phyloP scores from a whole-genome alignment of 2,797 vertebrate genomes.

The Pampus argenteus region DNA sequence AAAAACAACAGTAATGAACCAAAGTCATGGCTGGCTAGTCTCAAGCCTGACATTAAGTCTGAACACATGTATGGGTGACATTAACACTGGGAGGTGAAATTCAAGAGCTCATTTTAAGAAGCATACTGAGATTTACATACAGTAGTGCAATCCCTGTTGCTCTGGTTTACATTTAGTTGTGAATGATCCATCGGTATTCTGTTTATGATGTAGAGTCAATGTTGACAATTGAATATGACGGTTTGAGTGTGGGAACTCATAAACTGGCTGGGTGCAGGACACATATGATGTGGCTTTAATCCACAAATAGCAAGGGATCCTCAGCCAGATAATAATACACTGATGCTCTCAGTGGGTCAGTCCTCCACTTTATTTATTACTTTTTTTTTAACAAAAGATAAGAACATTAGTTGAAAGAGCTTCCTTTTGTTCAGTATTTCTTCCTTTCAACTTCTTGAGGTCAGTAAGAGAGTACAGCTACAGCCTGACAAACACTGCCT shows the following conservation, averaged over 20 bases:
- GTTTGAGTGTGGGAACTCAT: background rate
- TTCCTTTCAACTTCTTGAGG: background rate
- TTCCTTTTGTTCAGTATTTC: slow-evolving; percentile 6
- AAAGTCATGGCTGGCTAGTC: background rate
- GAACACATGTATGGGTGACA: background rate
- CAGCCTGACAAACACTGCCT: background rate
- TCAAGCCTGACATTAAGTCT: background rate
- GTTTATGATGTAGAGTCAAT: background rate
- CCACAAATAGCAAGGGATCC: background rate
- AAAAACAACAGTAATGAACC: slow-evolving; percentile 16
- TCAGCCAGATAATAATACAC: slow-evolving; percentile 1
- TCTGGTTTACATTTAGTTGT: background rate
- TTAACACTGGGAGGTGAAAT: background rate
- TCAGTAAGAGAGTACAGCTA: no score
- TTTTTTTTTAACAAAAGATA: background rate
- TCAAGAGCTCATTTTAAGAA: background rate
- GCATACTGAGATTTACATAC: background rate
- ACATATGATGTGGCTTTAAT: background rate
- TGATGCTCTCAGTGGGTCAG: background rate
- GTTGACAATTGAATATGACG: background rate
- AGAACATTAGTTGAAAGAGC: no score
- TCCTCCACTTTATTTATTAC: background rate
- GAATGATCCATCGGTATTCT: background rate
- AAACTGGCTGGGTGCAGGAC: background rate
- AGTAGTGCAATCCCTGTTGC: no score